Conservation (phyloP, 2,797 vertebrate genomes). For the Hydrolagus colliei region DNA sequence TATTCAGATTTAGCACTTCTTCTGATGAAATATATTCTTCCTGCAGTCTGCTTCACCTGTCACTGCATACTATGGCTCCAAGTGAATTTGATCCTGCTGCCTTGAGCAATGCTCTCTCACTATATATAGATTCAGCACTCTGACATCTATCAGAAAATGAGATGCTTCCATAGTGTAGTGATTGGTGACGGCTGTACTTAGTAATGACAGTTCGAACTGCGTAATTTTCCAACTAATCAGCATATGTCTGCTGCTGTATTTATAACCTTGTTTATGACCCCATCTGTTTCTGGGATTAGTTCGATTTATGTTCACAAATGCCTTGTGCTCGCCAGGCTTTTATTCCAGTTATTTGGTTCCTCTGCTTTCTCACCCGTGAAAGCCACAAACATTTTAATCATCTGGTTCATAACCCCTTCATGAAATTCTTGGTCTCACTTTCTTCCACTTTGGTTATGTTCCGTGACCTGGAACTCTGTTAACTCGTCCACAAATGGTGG, state of each 20-base stretch:
- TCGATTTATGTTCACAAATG: conserved; percentile 9
- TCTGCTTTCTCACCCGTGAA: not conserved
- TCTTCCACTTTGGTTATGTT: not conserved
- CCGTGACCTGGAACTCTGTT: not conserved
- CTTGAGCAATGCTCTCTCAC: not conserved
- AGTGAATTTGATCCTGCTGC: conserved; percentile 7
- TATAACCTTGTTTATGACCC: conserved; percentile 23
- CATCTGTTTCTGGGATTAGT: conserved; percentile 22
- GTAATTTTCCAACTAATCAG: conserved; percentile 1
- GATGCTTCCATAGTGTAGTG: conserved; percentile 19
- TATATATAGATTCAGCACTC: conserved; percentile 11
- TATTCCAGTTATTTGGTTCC: conserved; percentile 9
- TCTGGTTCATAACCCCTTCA: not conserved
- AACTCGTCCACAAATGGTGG: not conserved
- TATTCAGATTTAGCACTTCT: not conserved
- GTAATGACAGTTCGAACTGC: conserved; percentile 9
- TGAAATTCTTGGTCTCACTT: conserved; percentile 2
- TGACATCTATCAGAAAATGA: conserved; percentile 20
- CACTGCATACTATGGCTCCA: conserved; percentile 21
- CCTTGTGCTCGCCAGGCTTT: not conserved
- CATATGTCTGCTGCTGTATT: not conserved
- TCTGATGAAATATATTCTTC: conserved; percentile 20
- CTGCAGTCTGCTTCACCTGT: conserved; percentile 22
- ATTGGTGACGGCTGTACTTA: not conserved
- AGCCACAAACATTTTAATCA: not conserved